phyloP scores from a whole-genome alignment of 2,113 vertebrate species.

The Seriola dumerili region DNA sequence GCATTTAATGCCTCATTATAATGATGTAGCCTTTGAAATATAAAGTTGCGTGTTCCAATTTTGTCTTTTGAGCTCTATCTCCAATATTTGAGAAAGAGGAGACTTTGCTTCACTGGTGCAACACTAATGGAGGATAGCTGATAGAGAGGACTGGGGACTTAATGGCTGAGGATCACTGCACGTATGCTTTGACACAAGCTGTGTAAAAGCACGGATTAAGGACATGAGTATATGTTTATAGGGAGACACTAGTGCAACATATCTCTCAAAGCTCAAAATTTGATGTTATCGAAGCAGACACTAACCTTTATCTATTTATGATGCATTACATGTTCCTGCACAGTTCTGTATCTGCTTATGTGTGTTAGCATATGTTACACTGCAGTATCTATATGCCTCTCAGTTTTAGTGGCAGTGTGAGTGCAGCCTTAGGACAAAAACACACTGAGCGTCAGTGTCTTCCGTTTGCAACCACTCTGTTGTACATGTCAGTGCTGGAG shows the following conservation, averaged over 20 bases:
- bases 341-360: background rate
- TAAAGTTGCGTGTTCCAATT: conserved; percentile 4
- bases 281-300: background rate
- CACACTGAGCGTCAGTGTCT: conserved; percentile 36
- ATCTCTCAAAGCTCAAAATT: conserved; percentile 1
- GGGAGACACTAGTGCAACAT: background rate
- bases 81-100: background rate
- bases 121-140: conserved; percentile 26
- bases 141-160: conserved; percentile 15
- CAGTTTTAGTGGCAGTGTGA: conserved; percentile 30
- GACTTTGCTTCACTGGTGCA: background rate
- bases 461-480: conserved; percentile 51
- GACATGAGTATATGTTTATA: background rate
- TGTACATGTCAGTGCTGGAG: conserved; percentile 52
- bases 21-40: conserved; percentile 10
- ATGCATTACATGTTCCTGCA: background rate
- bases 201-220: conserved; percentile 46
- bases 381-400: conserved; percentile 17
- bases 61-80: conserved; percentile 10
- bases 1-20: conserved; percentile 16
- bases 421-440: conserved; percentile 47
- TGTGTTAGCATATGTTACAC: background rate
- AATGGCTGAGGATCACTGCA: conserved; percentile 14
- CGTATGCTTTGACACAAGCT: conserved; percentile 19
- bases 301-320: background rate